Conservation (phyloP, 1,140 invertebrate genomes). For the Nebria ingens region DNA sequence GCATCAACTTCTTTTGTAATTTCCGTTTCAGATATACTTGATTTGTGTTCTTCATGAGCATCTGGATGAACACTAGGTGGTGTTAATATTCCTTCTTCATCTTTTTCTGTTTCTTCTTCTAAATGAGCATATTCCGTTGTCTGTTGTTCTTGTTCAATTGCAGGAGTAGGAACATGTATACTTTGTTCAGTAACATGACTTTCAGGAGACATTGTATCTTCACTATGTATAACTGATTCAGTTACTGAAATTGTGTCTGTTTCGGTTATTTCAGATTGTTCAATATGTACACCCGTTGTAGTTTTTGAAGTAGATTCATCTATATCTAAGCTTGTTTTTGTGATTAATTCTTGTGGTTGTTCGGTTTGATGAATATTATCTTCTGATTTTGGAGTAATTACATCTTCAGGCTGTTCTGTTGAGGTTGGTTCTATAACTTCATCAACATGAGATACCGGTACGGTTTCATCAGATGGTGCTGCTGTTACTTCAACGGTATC, state of each 20-base stretch:
- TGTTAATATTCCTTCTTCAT: constrained; percentile 15
- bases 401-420: constrained; percentile 12
- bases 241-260: background rate
- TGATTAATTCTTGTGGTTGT: constrained; percentile 15
- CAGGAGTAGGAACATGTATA: background rate
- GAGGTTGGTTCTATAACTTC: constrained; percentile 10
- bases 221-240: background rate
- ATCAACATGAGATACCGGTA: background rate
- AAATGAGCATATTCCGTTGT: constrained; percentile 15
- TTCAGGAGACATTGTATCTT: background rate
- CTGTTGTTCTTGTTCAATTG: constrained; percentile 13
- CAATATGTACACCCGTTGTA: no score
- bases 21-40: constrained; percentile 20
- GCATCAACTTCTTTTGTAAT: constrained; percentile 10
- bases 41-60: no score
- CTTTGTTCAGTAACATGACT: background rate
- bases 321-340: background rate
- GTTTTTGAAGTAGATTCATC: background rate
- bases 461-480: constrained; percentile 7
- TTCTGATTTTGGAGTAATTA: constrained; percentile 11
- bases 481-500: constrained; percentile 11
- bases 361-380: constrained; percentile 15
- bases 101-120: constrained; percentile 13
- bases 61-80: constrained; percentile 12
- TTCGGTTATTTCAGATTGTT: background rate